These are phyloP conservation scores for Suncus etruscus DNA, from an alignment of 2,113 vertebrate genomes.

Conservation along the genomic window DNA sequence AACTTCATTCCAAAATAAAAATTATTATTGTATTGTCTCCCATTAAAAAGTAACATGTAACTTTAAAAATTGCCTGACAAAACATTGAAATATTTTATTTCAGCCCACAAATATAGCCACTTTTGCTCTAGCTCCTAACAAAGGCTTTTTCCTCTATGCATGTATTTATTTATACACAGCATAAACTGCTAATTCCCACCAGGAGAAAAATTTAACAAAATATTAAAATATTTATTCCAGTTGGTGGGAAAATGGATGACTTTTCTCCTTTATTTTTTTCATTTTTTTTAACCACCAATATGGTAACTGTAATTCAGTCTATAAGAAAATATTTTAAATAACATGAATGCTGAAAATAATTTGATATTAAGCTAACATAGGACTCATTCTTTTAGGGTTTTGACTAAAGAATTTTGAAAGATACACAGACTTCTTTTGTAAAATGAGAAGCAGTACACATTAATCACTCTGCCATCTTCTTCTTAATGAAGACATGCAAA, in stretches of 20 bases:
- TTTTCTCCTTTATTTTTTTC: not conserved
- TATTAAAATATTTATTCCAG: not conserved
- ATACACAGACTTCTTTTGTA: slow-evolving; percentile 49
- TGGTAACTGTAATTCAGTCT: slow-evolving; percentile 20
- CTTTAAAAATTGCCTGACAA: slow-evolving; percentile 17
- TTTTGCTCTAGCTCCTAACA: not conserved
- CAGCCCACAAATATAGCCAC: not conserved
- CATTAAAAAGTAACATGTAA: slow-evolving; percentile 31
- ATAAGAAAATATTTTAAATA: slow-evolving; percentile 40
- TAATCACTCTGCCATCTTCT: slow-evolving; percentile 70
- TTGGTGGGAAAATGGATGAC: not conserved
- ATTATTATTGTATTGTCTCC: slow-evolving; percentile 3
- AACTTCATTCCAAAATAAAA: not conserved
- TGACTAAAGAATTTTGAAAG: slow-evolving; percentile 52
- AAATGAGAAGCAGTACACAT: slow-evolving; percentile 71
- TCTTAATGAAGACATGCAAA: slow-evolving; percentile 77
- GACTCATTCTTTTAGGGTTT: slow-evolving; percentile 52
- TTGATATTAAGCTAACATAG: slow-evolving; percentile 40
- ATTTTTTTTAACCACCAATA: slow-evolving; percentile 10
- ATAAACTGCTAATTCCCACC: not conserved
- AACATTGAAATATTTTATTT: slow-evolving; percentile 49
- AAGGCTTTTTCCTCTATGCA: not conserved
- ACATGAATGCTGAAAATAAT: slow-evolving; percentile 19
- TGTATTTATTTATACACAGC: not conserved
- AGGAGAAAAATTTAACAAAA: not conserved